Evolutionary conservation across 2,113 vertebrate genomes (phyloP).

Genomic region (Felis chaus): DNA sequence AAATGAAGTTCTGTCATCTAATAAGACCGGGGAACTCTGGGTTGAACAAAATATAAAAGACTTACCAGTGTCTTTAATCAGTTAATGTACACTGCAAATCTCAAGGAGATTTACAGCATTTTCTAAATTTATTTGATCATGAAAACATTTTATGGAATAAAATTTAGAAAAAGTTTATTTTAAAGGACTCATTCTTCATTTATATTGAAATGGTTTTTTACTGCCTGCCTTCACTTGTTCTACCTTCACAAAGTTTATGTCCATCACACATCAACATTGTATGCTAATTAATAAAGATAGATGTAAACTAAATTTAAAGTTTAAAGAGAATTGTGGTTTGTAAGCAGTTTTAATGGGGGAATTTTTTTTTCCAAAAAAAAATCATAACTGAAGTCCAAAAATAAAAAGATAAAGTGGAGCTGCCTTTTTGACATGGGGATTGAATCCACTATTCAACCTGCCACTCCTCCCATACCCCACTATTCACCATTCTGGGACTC

Average conservation of each 20-base stretch:
- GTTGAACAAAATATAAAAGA: neutral
- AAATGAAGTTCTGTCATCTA: neutral
- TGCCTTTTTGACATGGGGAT: neutral
- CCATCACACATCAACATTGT: neutral
- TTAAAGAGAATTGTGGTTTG: neutral
- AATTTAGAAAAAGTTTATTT: neutral
- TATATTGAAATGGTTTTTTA: neutral
- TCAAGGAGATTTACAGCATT: neutral
- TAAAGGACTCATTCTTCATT: neutral
- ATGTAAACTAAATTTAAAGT: neutral
- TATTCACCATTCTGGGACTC: neutral
- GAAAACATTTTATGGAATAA: neutral
- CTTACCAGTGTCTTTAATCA: neutral
- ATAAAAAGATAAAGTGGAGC: neutral
- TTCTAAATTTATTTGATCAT: neutral
- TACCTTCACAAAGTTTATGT: neutral
- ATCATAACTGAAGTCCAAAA: neutral
- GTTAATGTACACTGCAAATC: neutral
- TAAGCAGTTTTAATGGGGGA: neutral
- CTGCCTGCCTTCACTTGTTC: neutral
- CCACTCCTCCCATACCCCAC: fast-evolving
- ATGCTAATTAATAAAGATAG: neutral
- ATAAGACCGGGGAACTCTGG: neutral
- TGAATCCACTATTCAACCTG: neutral
- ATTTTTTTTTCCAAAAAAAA: neutral